Evolutionary conservation across 1,140 invertebrate genomes (phyloP).

Genomic region (Epicauta chinensis): DNA sequence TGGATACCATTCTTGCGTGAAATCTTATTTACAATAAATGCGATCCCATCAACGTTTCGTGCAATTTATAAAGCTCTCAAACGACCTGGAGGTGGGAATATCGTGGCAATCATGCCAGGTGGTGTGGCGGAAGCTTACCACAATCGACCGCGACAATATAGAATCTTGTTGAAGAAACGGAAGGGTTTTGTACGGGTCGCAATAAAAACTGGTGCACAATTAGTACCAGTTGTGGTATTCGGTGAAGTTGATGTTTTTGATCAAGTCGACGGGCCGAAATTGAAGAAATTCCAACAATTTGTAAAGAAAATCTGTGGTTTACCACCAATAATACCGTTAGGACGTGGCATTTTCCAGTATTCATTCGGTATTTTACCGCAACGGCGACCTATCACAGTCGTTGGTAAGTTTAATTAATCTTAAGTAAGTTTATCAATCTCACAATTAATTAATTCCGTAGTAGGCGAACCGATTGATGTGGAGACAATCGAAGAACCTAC

Average conservation of each 20-base stretch:
- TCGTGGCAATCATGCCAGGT: neutral
- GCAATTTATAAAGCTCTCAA: neutral
- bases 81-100: neutral
- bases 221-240: slow-evolving; percentile 85
- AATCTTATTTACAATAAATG: neutral
- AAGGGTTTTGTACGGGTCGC: slow-evolving; percentile 78
- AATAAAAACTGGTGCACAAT: slow-evolving; percentile 62
- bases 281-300: slow-evolving; percentile 62
- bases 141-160: slow-evolving; percentile 6
- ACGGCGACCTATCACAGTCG: slow-evolving; percentile 69
- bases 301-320: slow-evolving; percentile 64
- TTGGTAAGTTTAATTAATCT: slow-evolving; percentile 61
- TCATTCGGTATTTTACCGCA: slow-evolving; percentile 77
- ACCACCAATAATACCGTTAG: slow-evolving; percentile 70
- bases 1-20: slow-evolving; percentile 1
- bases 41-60: neutral
- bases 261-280: slow-evolving; percentile 54
- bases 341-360: slow-evolving; percentile 86
- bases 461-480: slow-evolving; percentile 19
- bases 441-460: slow-evolving; percentile 1
- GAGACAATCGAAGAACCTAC: slow-evolving; percentile 18
- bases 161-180: slow-evolving; percentile 54
- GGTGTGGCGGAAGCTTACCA: neutral
- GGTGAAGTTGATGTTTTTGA: slow-evolving; percentile 86
- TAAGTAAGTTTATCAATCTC: too few species aligned